Conservation (phyloP, 1,140 invertebrate species). For the Tetraneura akinire region DNA sequence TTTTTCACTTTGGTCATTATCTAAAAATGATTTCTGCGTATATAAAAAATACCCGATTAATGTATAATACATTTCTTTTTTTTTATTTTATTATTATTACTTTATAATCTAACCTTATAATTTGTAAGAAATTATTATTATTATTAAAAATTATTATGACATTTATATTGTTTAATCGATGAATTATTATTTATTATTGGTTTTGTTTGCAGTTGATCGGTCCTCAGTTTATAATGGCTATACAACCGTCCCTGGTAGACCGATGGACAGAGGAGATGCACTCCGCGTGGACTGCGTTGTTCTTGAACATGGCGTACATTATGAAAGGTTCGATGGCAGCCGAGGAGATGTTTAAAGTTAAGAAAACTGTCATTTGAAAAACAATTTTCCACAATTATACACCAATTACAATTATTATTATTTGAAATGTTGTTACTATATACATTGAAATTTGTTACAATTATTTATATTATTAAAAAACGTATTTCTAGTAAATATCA, state of each 20-base stretch:
- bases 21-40: too few species aligned
- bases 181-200: too few species aligned
- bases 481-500: not conserved
- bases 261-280: conserved; percentile 62
- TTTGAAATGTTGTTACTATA: not conserved
- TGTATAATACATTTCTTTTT: too few species aligned
- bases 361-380: conserved; percentile 38
- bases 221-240: conserved; percentile 64
- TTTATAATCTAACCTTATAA: too few species aligned
- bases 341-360: conserved; percentile 55
- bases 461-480: not conserved
- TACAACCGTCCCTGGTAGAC: conserved; percentile 62
- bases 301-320: conserved; percentile 61
- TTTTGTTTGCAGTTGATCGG: conserved; percentile 62
- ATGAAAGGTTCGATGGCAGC: conserved; percentile 63
- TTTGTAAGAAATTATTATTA: too few species aligned
- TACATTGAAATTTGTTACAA: not conserved
- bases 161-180: too few species aligned
- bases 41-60: too few species aligned
- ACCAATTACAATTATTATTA: not conserved
- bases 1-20: too few species aligned
- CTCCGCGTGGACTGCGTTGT: conserved; percentile 62
- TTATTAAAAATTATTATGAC: too few species aligned
- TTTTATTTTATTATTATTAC: too few species aligned
- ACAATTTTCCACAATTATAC: not conserved